Evolutionary conservation across 2,888 invertebrate species (phyloP).

Genomic region (Philhelius pedissequus): DNA sequence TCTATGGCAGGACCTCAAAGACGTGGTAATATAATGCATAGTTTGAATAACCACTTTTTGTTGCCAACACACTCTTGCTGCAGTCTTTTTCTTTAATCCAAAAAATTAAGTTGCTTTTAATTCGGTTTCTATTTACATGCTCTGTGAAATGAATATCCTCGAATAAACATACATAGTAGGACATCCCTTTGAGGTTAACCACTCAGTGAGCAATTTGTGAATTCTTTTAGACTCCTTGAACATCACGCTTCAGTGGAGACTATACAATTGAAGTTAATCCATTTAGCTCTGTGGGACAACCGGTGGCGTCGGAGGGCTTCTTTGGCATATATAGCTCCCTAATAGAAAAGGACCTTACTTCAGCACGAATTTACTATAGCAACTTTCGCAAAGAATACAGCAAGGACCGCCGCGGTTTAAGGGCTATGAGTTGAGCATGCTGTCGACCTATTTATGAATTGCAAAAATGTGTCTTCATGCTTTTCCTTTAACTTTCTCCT

Average conservation of each 20-base stretch:
- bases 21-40: too few species aligned
- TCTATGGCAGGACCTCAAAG: too few species aligned
- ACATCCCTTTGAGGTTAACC: conserved; percentile 38
- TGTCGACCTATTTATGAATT: conserved; percentile 56
- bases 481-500: conserved; percentile 2
- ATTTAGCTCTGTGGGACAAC: conserved; percentile 1
- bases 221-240: conserved; percentile 41
- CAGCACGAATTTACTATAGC: conserved; percentile 13
- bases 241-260: conserved; percentile 22
- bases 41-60: too few species aligned
- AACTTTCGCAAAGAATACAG: conserved; percentile 13
- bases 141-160: too few species aligned
- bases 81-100: too few species aligned
- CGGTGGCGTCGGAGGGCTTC: too few species aligned
- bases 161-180: too few species aligned
- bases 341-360: conserved; percentile 27
- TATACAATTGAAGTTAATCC: conserved; percentile 61
- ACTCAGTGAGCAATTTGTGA: conserved; percentile 54
- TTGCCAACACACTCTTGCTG: too few species aligned
- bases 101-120: too few species aligned
- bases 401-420: conserved; percentile 20
- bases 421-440: conserved; percentile 13
- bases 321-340: conserved; percentile 13
- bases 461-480: conserved; percentile 26
- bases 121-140: too few species aligned